Conservation (phyloP, 2,888 invertebrate species). For the Baronia brevicornis region DNA sequence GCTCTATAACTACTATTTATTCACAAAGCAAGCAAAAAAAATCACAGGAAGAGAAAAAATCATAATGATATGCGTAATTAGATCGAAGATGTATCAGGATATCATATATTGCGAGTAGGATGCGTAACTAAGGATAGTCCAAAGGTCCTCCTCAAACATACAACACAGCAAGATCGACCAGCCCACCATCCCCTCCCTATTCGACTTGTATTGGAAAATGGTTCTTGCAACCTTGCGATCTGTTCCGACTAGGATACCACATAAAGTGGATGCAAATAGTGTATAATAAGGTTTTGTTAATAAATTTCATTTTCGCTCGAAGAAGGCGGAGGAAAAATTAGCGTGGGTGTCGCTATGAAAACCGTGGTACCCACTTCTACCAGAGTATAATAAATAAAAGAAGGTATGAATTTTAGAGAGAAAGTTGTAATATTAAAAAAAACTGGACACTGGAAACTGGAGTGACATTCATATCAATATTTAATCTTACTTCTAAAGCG, state of each 20-base stretch:
- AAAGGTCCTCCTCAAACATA: too few relatives aligned
- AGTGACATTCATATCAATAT: too few relatives aligned
- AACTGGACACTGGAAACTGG: too few relatives aligned
- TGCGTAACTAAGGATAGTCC: conserved; percentile 24
- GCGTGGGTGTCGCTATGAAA: conserved; percentile 66
- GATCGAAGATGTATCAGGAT: conserved; percentile 68
- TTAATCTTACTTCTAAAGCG: too few relatives aligned
- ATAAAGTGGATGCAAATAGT: too few relatives aligned
- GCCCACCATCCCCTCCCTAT: too few relatives aligned
- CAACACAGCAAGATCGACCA: too few relatives aligned
- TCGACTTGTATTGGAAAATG: too few relatives aligned
- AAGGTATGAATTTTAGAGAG: too few relatives aligned
- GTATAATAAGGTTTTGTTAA: conserved; percentile 30
- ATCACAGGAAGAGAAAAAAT: conserved; percentile 12
- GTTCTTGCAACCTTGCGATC: conserved; percentile 81
- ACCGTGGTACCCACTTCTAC: conserved; percentile 50
- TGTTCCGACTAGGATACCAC: conserved; percentile 73
- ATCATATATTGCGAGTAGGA: conserved; percentile 46
- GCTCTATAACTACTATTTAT: too few relatives aligned
- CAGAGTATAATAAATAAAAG: conserved; percentile 38
- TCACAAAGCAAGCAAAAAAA: conserved; percentile 3
- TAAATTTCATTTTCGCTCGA: conserved; percentile 40
- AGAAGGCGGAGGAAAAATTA: conserved; percentile 54
- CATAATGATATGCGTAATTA: conserved; percentile 76
- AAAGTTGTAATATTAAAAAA: too few relatives aligned